A percentile compares a stretch with the other conserved stretches of the same genome.
phyloP scores from a whole-genome alignment of 2,888 invertebrate genomes.

The Temnothorax ravouxi region DNA sequence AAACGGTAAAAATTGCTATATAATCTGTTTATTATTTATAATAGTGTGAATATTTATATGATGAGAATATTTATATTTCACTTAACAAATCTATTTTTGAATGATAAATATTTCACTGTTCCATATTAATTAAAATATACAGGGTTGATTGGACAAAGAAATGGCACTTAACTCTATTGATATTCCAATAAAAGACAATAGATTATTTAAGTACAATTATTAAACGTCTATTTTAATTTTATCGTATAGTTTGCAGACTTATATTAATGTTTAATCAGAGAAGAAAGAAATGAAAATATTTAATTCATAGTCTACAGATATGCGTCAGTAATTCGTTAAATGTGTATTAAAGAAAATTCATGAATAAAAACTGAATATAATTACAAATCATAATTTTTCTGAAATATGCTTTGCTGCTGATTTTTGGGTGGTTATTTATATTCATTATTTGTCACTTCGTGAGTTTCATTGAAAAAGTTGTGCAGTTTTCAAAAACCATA shows the following conservation, averaged over 20 bases:
- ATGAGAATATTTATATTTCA: constrained; percentile 1
- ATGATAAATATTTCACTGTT: not conserved
- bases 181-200: not conserved
- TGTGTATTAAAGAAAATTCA: not conserved
- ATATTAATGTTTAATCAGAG: constrained; percentile 2
- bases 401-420: not conserved
- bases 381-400: not conserved
- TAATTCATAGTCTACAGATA: not conserved
- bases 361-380: not conserved
- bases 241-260: not conserved
- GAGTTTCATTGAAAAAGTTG: constrained; percentile 54
- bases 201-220: not conserved
- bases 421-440: constrained; percentile 17
- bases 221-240: not conserved
- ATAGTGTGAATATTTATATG: not conserved
- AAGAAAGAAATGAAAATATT: not conserved
- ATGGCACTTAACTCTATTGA: not conserved
- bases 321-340: not conserved
- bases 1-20: constrained; percentile 15
- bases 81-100: not conserved
- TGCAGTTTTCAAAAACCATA: constrained; percentile 57
- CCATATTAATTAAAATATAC: not conserved
- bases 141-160: not conserved
- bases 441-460: constrained; percentile 34
- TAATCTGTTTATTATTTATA: constrained; percentile 16